Base-by-base conservation (phyloP, 2,797 vertebrate genomes). In the Poeciliopsis gracilis region DNA sequence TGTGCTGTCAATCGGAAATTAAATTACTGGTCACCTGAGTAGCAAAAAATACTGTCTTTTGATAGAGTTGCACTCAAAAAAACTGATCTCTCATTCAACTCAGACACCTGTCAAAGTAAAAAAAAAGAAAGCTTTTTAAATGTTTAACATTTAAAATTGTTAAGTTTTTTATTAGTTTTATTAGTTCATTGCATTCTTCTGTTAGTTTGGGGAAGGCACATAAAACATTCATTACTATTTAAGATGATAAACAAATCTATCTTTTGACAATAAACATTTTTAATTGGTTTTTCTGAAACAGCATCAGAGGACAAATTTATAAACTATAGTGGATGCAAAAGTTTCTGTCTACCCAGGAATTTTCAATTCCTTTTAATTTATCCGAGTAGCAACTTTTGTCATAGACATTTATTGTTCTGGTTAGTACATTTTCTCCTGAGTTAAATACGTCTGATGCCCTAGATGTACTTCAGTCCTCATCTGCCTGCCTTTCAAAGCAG, bases 401-500 rank as follows among this genome's bases (percentile, higher is more conserved):
- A 16, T 1, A 13, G 20, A 9, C 20, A 10, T 61, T 66, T n/a
- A 67, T 38, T 63, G 8, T 71, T 61, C 63, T 33, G 20, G 20
- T 23, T 53, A 73, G 41, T 73, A 51, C 77, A 77, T 45, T 38
- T 57, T 67, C 13, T 43, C 5, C 41, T 30, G 7, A 76, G 66
- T 55, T 16, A 41, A 33, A 57, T 28, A 33, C 2, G 46, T 36
- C 25, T 43, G 30, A 45, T 70, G 28, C 33, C 41, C 76, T 30
- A 76, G 76, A 28, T 41, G 36, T 47, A 61, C 25, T 70, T 70
- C 2, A 49, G 16, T 74, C 20, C 43, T 79, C 18, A 70, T 78
- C 5, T 78, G 55, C 77, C 28, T 38, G 30, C 25, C 33, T 55
- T 79, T 84, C 76, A 78, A n/a, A 78, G 43, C 53, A 57, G 59